phyloP scores from a whole-genome alignment of 1,140 invertebrate species.

The Arctopsyche grandis region DNA sequence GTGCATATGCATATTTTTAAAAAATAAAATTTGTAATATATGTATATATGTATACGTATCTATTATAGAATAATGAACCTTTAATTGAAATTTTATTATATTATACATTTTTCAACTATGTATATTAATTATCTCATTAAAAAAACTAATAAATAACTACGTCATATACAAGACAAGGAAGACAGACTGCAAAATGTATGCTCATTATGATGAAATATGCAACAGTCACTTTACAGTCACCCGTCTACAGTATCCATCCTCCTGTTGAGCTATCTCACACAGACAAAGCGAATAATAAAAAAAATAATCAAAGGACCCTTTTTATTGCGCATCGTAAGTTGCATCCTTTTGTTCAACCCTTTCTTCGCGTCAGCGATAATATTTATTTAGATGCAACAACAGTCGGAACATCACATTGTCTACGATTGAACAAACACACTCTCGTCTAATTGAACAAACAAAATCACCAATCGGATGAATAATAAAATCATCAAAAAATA shows the following conservation, averaged over 20 bases:
- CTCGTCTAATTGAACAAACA: background rate
- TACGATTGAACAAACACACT: conserved; percentile 4
- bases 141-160: too few relatives aligned
- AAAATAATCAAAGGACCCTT: conserved; percentile 27
- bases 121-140: too few relatives aligned
- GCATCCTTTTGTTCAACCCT: conserved; percentile 36
- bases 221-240: conserved; percentile 24
- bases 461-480: too few relatives aligned
- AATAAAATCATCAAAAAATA: too few relatives aligned
- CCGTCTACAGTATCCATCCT: conserved; percentile 8
- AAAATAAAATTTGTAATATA: too few relatives aligned
- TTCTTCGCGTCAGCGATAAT: conserved; percentile 19
- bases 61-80: too few relatives aligned
- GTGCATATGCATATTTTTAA: too few relatives aligned
- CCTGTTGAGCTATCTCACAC: conserved; percentile 4
- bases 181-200: background rate
- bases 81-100: too few relatives aligned
- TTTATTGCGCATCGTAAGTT: conserved; percentile 29
- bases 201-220: background rate
- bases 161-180: too few relatives aligned
- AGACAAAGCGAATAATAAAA: conserved; percentile 3
- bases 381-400: conserved; percentile 32
- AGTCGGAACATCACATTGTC: conserved; percentile 21
- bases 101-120: too few relatives aligned
- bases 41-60: too few relatives aligned